These are phyloP conservation scores for Lamellibrachia satsuma DNA, from an alignment of 2,888 invertebrate genomes.

Conservation along the genomic window DNA sequence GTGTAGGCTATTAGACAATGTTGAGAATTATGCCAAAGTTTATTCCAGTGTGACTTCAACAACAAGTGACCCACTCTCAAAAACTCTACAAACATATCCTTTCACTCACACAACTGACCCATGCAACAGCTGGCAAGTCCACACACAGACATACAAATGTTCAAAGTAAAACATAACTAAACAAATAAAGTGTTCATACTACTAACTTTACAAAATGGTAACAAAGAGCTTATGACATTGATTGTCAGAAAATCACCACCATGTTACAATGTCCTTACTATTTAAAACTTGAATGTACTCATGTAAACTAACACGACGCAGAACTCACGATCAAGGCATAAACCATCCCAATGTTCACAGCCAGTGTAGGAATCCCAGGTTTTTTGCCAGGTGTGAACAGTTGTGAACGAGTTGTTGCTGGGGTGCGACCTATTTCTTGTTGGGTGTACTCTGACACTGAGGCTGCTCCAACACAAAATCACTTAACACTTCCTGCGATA, in stretches of 20 bases:
- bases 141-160: neutral
- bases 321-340: neutral
- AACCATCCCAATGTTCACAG: neutral
- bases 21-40: neutral
- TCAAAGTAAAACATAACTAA: neutral
- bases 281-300: neutral
- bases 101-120: neutral
- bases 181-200: neutral
- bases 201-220: neutral
- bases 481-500: constrained; percentile 10
- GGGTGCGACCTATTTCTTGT: constrained; percentile 1
- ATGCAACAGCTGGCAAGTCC: neutral
- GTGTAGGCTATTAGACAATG: neutral
- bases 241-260: neutral
- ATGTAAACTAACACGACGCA: neutral
- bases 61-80: neutral
- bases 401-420: neutral
- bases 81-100: neutral
- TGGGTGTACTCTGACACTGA: neutral
- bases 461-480: neutral
- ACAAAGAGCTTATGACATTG: neutral
- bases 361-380: neutral
- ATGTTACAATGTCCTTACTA: neutral
- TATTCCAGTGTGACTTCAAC: neutral
- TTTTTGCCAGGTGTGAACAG: neutral